Base-by-base conservation (phyloP, 2,888 invertebrate genomes). In the Tolmerus cingulatus region DNA sequence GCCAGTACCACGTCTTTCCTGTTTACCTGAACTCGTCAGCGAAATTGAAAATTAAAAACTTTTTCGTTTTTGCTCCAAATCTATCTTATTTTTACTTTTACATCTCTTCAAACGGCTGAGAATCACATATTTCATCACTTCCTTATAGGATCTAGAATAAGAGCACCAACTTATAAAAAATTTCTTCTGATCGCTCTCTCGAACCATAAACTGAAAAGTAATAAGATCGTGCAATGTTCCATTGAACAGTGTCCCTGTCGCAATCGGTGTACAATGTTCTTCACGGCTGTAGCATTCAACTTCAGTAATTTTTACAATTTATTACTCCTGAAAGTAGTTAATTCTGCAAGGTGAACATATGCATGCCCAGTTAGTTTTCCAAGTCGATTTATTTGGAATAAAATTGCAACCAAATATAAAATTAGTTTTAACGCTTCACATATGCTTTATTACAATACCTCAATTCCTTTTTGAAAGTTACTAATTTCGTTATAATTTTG, bases 1-100 rank as follows among this genome's bases (percentile, higher is more conserved):
- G 30, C 55, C 55, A 55, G 14, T 55, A 79, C 7, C 79, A 79
- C 27, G 43, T 79, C 51, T 46, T 79, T 79, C 79, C 79, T 79
- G 79, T 46, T 79, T 79, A 79, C 19, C 51, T 79, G 46, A 3
- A 40, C 4, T 46, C 79, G 23, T 79, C 79, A 79, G 19, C 46
- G 55, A 55, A 51, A 57, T 55, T 57, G 51, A 82, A 82, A 79
- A 66, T 66, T 66, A 66, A 66, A 66, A 66, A 14, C 66, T 66
- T 51, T 66, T 66, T 66, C 12, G n/a, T 51, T 51, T 23, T 66
- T 66, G 1, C 23, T 27, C 12, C 5, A 51, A 51, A 51, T 2
- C n/a, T 27, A 66, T 66, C 27, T 27, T 66, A 12, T 19, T 66
- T 66, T 66, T 66, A 66, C 66, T 66, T 66, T 66, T 66, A 66